Conservation (phyloP, 1,140 invertebrate species). For the Cydia fagiglandana region DNA sequence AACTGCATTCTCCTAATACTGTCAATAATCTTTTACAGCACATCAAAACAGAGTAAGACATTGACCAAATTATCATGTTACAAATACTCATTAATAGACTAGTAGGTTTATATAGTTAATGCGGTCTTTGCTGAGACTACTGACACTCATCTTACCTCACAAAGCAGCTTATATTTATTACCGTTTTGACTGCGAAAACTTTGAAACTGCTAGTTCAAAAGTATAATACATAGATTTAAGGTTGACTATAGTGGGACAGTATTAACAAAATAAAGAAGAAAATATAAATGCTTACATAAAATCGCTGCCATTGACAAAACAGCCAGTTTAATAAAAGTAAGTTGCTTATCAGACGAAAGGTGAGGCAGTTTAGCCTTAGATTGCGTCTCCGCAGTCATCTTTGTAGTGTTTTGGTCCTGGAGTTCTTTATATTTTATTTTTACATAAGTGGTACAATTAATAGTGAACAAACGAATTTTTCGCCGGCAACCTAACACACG, state of each 20-base stretch:
- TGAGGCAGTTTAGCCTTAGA: slow-evolving; percentile 59
- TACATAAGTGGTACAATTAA: slow-evolving; percentile 39
- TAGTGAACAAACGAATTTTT: slow-evolving; percentile 44
- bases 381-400: slow-evolving; percentile 66
- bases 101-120: background rate
- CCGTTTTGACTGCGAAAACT: background rate
- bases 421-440: slow-evolving; percentile 36
- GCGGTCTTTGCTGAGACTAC: background rate
- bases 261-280: slow-evolving; percentile 34
- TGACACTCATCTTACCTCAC: background rate
- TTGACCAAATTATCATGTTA: background rate
- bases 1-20: slow-evolving; percentile 13
- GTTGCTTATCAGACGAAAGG: slow-evolving; percentile 90
- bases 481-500: slow-evolving; percentile 66
- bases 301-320: slow-evolving; percentile 95
- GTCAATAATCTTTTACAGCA: background rate
- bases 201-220: background rate
- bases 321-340: slow-evolving; percentile 94
- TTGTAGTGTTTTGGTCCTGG: slow-evolving; percentile 39
- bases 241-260: background rate
- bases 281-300: slow-evolving; percentile 88
- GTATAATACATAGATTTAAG: background rate
- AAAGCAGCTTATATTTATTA: background rate
- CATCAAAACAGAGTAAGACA: background rate
- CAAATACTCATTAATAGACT: background rate